Evolutionary conservation across 2,113 vertebrate species (phyloP).

Genomic region (Antechinus flavipes): DNA sequence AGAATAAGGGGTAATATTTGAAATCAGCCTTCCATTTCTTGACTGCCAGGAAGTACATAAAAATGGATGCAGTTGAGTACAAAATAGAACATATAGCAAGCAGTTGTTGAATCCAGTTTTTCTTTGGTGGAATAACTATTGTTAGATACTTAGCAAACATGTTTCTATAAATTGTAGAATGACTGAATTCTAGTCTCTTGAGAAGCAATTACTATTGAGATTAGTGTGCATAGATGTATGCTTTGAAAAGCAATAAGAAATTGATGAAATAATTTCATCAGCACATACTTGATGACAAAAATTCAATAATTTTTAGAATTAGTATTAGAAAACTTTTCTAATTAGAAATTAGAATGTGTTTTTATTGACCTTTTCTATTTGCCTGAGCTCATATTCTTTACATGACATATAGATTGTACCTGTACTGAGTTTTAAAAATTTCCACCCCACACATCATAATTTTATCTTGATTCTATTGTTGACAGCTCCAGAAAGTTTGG

Average conservation of each 20-base stretch:
- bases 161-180: constrained; percentile 42
- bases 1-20: background rate
- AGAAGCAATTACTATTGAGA: constrained; percentile 81
- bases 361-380: constrained; percentile 4
- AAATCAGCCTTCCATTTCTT: background rate
- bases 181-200: constrained; percentile 72
- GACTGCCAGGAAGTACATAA: background rate
- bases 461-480: constrained; percentile 26
- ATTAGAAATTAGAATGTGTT: background rate
- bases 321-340: constrained; percentile 21
- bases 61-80: background rate
- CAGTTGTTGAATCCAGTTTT: background rate
- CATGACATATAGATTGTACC: background rate
- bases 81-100: background rate
- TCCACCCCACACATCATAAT: constrained; percentile 31
- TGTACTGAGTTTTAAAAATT: constrained; percentile 1
- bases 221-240: constrained; percentile 63
- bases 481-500: constrained; percentile 35
- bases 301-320: constrained; percentile 54
- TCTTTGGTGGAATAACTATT: constrained; percentile 19
- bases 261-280: constrained; percentile 83
- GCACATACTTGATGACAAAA: constrained; percentile 56
- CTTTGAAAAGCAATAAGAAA: constrained; percentile 52
- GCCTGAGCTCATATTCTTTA: constrained; percentile 15
- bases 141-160: constrained; percentile 31